These are phyloP conservation scores for Leucophenga montana DNA, from an alignment of 2,888 invertebrate species.

Conservation along the genomic window DNA sequence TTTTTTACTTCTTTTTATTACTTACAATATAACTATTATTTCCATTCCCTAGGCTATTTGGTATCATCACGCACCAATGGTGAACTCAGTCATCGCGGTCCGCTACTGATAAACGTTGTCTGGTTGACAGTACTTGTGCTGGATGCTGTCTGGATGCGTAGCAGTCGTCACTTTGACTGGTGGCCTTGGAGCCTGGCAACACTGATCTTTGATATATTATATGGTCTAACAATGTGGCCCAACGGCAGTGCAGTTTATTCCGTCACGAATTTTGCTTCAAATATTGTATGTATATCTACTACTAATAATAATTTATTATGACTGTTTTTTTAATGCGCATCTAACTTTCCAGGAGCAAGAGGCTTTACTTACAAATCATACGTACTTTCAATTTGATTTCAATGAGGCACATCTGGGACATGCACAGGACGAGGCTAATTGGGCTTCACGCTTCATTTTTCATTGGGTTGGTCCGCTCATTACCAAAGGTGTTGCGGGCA, in stretches of 20 bases:
- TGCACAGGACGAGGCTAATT: constrained; percentile 84
- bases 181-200: constrained; percentile 78
- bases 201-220: constrained; percentile 79
- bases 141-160: constrained; percentile 80
- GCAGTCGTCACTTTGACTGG: constrained; percentile 75
- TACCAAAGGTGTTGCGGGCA: constrained; percentile 83
- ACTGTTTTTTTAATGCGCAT: background rate
- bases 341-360: constrained; percentile 76
- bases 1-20: background rate
- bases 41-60: constrained; percentile 73
- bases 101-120: constrained; percentile 78
- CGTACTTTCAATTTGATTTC: constrained; percentile 79
- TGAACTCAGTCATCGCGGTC: constrained; percentile 82
- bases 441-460: constrained; percentile 84
- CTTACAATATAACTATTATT: too few species aligned
- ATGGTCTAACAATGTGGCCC: constrained; percentile 82
- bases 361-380: constrained; percentile 76
- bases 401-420: constrained; percentile 84
- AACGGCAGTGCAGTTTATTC: constrained; percentile 73
- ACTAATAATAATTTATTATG: background rate
- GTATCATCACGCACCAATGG: constrained; percentile 79
- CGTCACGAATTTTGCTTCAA: constrained; percentile 36
- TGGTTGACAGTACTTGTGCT: constrained; percentile 82
- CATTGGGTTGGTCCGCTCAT: constrained; percentile 91
- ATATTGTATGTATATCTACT: constrained; percentile 3